Evolutionary conservation across 2,888 invertebrate species (phyloP), one percentile per base, ranked within the genome.

Genomic region (Onchidella celtica): DNA sequence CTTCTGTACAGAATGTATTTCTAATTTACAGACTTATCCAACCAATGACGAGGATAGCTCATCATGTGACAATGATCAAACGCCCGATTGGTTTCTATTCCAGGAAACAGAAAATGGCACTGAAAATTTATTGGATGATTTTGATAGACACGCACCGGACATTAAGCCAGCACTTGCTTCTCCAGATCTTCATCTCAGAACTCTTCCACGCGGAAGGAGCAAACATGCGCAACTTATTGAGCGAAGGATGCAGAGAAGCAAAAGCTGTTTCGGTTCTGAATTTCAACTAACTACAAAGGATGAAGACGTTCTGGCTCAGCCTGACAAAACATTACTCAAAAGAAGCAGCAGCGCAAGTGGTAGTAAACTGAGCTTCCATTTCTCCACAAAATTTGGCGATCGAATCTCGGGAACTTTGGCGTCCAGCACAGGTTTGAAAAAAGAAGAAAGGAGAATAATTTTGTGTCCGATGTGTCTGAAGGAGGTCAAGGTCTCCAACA

Each of bases 401-500:
- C n/a, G n/a, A n/a, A n/a, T n/a, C n/a, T n/a, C n/a, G n/a, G n/a
- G n/a, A n/a, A n/a, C n/a, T n/a, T n/a, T n/a, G n/a, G n/a, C n/a
- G n/a, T n/a, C n/a, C n/a, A n/a, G n/a, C n/a, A n/a, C n/a, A n/a
- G n/a, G n/a, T n/a, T n/a, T n/a, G n/a, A n/a, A n/a, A n/a, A n/a
- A n/a, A 21, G 27, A 24, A 29, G 14, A 29, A 29, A 77, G 24
- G 29, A 21, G 68, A 1, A 63, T 83, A 38, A 83, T 85, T 14
- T 32, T 83, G 65, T 85, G 85, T 72, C 85, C 85, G 0, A 73
- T 65, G 14, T 85, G 85, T 36, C 65, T 79, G 40, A 76, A 61
- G 29, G 84, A 83, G 47, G 82, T 81, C 2, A 21, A 74, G 27
- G 69, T 85, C n/a, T 80, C 85, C 0, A 65, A 29, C 3, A 74